Conservation (phyloP, 2,888 invertebrate genomes). For the Frankliniella fusca region DNA sequence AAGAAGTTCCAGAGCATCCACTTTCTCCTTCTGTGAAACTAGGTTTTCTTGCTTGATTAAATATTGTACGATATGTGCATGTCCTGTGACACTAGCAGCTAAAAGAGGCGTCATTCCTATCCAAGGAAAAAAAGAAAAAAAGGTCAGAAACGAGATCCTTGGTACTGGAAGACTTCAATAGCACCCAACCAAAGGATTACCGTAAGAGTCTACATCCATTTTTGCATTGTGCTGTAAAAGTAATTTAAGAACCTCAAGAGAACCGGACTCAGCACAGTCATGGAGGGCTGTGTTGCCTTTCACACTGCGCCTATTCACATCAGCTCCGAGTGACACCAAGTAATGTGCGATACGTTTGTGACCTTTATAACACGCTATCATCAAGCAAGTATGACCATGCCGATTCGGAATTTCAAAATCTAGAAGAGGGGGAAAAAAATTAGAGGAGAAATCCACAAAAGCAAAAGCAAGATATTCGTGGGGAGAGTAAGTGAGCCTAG, state of each 20-base stretch:
- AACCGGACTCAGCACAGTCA: slow-evolving; percentile 95
- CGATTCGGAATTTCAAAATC: slow-evolving; percentile 95
- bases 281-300: slow-evolving; percentile 96
- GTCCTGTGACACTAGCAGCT: slow-evolving; percentile 89
- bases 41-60: slow-evolving; percentile 68
- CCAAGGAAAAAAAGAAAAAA: slow-evolving; percentile 39
- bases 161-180: neutral
- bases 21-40: slow-evolving; percentile 71
- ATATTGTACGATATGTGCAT: slow-evolving; percentile 89
- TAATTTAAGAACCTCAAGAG: slow-evolving; percentile 84
- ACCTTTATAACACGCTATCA: slow-evolving; percentile 97
- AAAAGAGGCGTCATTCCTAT: slow-evolving; percentile 89
- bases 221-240: slow-evolving; percentile 81
- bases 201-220: slow-evolving; percentile 93
- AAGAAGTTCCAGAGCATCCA: slow-evolving; percentile 84
- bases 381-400: slow-evolving; percentile 93
- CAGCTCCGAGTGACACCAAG: slow-evolving; percentile 77
- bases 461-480: neutral
- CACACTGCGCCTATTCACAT: slow-evolving; percentile 87
- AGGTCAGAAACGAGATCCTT: neutral
- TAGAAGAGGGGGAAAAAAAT: slow-evolving; percentile 45
- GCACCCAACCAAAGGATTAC: slow-evolving; percentile 48
- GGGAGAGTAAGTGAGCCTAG: too few relatives aligned
- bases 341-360: slow-evolving; percentile 87
- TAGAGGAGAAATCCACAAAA: slow-evolving; percentile 9